Evolutionary conservation across 1,140 invertebrate species (phyloP), one percentile per base, ranked within the genome.

Genomic region (Drosophila watanabei): DNA sequence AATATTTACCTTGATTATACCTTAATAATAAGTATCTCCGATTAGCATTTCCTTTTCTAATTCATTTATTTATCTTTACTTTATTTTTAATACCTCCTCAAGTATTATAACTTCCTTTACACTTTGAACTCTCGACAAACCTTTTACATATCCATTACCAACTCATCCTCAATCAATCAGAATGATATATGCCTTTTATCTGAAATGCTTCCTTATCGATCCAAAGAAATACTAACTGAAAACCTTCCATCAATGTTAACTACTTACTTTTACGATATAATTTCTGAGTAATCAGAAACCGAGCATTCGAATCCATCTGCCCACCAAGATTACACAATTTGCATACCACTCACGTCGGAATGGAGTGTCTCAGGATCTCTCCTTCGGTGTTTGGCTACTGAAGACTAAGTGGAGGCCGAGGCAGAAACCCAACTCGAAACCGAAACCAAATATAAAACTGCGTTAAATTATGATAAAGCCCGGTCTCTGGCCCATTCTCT

Each of bases 381-480:
- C 10, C 2, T 24, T 37, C 9, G 33, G 33, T 30, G 20, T 32
- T 49, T 35, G 39, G 70, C 70, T 73, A 73, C 70, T 60, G 66
- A 35, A 60, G 43, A 46, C 35, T 11, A 18, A 35, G 18, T 16
- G 14, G 24, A 61, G n/a, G 14, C 33, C 33, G 20, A 58, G 16
- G 24, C 16, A 3, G 46, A 39, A 72, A 57, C 69, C 65, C 1
- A 48, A 51, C 60, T 68, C 43, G n/a, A 73, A 41, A 58, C 68
- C 68, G 46, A 61, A 61, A 52, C 70, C 70, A 73, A 73, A 73
- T 73, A 61, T 68, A 73, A 73, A 73, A 73, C 70, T 73, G 68
- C 69, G 68, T 73, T 61, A 51, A 73, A 60, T 72, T 73, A 72
- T 73, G 70, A 73, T 73, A 72, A 73, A 73, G 68, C 54, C 66